phyloP scores from a whole-genome alignment of 1,140 invertebrate species.

The Lepidostoma basale region DNA sequence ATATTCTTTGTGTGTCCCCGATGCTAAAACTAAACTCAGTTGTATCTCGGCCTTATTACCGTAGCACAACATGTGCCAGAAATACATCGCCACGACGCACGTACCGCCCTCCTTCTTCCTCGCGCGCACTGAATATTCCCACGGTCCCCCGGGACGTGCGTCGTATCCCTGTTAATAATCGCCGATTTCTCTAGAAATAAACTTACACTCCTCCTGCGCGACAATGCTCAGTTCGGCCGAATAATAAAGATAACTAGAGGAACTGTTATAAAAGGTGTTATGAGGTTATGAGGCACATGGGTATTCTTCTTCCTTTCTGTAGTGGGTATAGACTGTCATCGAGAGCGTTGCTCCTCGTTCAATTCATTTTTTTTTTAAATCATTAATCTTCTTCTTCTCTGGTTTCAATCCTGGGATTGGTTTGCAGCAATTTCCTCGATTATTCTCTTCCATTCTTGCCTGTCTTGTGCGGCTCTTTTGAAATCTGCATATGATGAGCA shows the following conservation, averaged over 20 bases:
- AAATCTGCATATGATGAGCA: too few species aligned
- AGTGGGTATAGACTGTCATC: too few species aligned
- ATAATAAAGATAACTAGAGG: not conserved
- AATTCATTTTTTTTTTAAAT: too few species aligned
- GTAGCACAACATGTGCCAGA: conserved; percentile 24
- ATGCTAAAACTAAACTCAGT: conserved; percentile 25
- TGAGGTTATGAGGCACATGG: too few species aligned
- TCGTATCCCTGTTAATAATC: not conserved
- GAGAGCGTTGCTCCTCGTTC: too few species aligned
- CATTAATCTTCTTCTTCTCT: too few species aligned
- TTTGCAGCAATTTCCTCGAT: too few species aligned
- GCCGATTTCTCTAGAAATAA: conserved; percentile 18
- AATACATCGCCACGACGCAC: not conserved
- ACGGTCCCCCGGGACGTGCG: not conserved
- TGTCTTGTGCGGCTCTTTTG: too few species aligned
- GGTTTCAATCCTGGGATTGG: too few species aligned
- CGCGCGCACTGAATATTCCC: not conserved
- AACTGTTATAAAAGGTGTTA: not conserved
- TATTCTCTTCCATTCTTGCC: too few species aligned
- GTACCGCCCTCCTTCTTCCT: not conserved
- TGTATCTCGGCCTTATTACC: conserved; percentile 24
- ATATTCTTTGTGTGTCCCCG: not conserved
- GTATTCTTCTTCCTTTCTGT: too few species aligned
- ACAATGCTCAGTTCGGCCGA: conserved; percentile 7
- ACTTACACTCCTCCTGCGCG: not conserved